A percentile compares a stretch with the other conserved stretches of the same genome.
phyloP scores from a whole-genome alignment of 2,113 vertebrate genomes.

The Salvelinus alpinus region DNA sequence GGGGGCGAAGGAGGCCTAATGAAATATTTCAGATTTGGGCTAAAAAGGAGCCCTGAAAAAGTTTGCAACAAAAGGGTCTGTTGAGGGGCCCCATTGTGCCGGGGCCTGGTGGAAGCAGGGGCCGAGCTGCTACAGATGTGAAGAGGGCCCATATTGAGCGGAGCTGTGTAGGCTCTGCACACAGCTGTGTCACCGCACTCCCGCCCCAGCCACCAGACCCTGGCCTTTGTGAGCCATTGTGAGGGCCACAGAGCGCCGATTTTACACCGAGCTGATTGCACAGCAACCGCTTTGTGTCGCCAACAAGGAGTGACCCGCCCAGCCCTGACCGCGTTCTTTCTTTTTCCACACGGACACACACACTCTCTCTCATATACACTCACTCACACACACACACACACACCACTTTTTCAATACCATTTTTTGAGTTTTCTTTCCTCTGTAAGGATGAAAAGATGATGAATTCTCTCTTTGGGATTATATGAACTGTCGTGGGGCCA shows the following conservation, averaged over 20 bases:
- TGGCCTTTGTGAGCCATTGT: constrained; percentile 83
- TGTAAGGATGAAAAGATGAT: constrained; percentile 67
- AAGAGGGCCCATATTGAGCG: constrained; percentile 85
- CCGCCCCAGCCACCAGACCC: constrained; percentile 84
- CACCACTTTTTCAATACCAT: constrained; percentile 30
- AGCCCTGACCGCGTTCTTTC: constrained; percentile 34
- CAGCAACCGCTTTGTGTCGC: constrained; percentile 79
- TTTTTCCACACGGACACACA: not conserved
- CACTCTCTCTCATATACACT: constrained; percentile 3
- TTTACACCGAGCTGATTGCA: constrained; percentile 84
- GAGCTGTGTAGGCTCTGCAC: constrained; percentile 82
- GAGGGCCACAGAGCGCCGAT: constrained; percentile 75
- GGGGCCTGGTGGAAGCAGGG: constrained; percentile 73
- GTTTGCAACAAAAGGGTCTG: constrained; percentile 77
- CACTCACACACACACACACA: not conserved
- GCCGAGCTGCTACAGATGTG: constrained; percentile 77
- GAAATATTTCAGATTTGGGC: constrained; percentile 87
- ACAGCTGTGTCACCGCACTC: constrained; percentile 84
- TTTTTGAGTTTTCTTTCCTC: constrained; percentile 41
- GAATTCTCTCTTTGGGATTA: constrained; percentile 71
- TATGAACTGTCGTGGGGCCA: constrained; percentile 49
- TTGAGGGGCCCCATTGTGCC: constrained; percentile 73
- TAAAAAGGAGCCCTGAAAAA: constrained; percentile 77
- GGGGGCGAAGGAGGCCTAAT: constrained; percentile 73
- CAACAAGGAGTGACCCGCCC: constrained; percentile 62